Evolutionary conservation across 92 coral and sea anemone species (phyloP).

Genomic region (Muricea muricata): DNA sequence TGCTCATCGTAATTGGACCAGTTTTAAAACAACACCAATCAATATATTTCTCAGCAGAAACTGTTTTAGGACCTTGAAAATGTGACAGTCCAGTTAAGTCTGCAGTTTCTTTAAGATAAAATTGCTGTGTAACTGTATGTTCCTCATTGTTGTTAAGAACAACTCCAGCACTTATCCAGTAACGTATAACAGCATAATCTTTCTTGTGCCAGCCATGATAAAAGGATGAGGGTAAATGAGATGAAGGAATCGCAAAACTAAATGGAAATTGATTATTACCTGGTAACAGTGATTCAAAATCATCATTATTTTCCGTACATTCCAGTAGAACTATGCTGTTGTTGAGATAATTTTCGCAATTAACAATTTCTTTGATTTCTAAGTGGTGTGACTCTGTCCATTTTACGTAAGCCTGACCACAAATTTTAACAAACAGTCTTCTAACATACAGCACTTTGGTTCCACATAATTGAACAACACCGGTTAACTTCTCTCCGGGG

Average conservation of each 20-base stretch:
- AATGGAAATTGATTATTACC: conserved; percentile 24
- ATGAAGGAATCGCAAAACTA: conserved; percentile 1
- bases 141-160: background rate
- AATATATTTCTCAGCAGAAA: background rate
- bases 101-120: conserved; percentile 6
- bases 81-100: background rate
- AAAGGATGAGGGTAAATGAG: conserved; percentile 27
- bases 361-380: conserved; percentile 1
- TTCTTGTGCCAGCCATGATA: conserved; percentile 25
- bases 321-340: background rate
- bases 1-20: background rate
- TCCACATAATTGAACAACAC: background rate
- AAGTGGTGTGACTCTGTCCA: conserved; percentile 19
- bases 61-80: background rate
- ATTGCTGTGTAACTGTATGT: background rate
- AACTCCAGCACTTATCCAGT: background rate
- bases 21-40: conserved; percentile 25
- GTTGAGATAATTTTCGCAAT: conserved; percentile 23
- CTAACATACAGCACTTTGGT: conserved; percentile 5
- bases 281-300: background rate
- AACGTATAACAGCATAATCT: conserved; percentile 3
- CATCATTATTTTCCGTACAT: background rate
- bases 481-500: conserved; percentile 21
- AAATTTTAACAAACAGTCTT: background rate
- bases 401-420: conserved; percentile 20